phyloP scores from a whole-genome alignment of 2,797 vertebrate species.

The Psittacula echo region DNA sequence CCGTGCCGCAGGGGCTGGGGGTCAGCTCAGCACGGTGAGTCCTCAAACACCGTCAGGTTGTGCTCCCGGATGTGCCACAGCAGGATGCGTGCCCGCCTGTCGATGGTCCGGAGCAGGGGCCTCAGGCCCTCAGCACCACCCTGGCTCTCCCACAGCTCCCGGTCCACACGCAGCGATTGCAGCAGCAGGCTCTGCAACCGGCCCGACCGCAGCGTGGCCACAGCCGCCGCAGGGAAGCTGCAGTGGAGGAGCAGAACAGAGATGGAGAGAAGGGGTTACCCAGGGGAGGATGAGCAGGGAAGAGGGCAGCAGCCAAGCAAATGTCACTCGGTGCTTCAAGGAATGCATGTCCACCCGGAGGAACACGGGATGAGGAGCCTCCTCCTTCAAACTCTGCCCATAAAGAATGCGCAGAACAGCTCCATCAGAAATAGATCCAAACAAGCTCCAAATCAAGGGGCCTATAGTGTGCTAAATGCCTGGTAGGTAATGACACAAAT shows the following conservation, averaged over 20 bases:
- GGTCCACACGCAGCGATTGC: constrained; percentile 83
- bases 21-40: neutral
- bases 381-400: neutral
- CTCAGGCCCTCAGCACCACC: constrained; percentile 79
- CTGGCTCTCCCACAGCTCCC: constrained; percentile 87
- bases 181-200: constrained; percentile 86
- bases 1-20: accelerated
- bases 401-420: accelerated
- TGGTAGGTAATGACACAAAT: neutral
- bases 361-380: accelerated
- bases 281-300: neutral
- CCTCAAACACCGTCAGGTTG: constrained; percentile 75
- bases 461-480: neutral
- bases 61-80: constrained; percentile 82
- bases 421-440: neutral
- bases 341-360: neutral
- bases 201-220: constrained; percentile 83
- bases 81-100: constrained; percentile 81
- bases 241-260: neutral
- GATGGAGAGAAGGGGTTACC: neutral
- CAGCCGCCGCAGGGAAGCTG: constrained; percentile 85
- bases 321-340: neutral
- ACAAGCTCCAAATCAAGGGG: neutral
- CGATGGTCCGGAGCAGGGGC: constrained; percentile 77
- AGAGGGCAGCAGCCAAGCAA: neutral